A percentile compares a stretch with the other conserved stretches of the same genome.
phyloP scores from a whole-genome alignment of 64 coral and sea anemone genomes.

The Catalaphyllia jardinei region DNA sequence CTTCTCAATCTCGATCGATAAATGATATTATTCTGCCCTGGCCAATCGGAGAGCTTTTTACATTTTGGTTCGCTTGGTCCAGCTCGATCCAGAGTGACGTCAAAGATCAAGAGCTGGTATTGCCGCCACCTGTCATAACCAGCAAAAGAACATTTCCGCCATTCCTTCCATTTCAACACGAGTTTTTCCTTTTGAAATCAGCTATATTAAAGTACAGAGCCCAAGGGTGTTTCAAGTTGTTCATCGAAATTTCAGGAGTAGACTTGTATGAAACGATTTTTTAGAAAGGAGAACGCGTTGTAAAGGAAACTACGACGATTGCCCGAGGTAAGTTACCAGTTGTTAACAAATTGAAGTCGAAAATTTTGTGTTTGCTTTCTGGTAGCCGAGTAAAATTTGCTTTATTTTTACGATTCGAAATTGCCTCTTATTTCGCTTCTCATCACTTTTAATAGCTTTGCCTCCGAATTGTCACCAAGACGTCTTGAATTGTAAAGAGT shows the following conservation, averaged over 20 bases:
- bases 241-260: not conserved
- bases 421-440: not conserved
- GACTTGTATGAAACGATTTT: not conserved
- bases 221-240: not conserved
- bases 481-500: not conserved
- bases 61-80: not conserved
- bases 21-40: not conserved
- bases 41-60: not conserved
- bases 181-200: conserved; percentile 4
- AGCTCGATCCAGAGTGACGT: not conserved
- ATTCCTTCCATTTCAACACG: not conserved
- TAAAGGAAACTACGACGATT: not conserved
- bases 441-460: not conserved
- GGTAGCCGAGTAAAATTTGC: not conserved
- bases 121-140: conserved; percentile 20
- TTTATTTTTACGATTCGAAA: not conserved
- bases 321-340: conserved; percentile 34
- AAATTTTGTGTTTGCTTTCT: conserved; percentile 11
- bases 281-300: not conserved
- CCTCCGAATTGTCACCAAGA: not conserved
- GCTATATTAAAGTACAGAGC: not conserved
- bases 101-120: conserved; percentile 43
- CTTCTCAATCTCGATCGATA: not conserved
- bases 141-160: conserved; percentile 21
- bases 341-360: conserved; percentile 16